phyloP scores from a whole-genome alignment of 2,113 vertebrate genomes.

The Toxostoma redivivum region DNA sequence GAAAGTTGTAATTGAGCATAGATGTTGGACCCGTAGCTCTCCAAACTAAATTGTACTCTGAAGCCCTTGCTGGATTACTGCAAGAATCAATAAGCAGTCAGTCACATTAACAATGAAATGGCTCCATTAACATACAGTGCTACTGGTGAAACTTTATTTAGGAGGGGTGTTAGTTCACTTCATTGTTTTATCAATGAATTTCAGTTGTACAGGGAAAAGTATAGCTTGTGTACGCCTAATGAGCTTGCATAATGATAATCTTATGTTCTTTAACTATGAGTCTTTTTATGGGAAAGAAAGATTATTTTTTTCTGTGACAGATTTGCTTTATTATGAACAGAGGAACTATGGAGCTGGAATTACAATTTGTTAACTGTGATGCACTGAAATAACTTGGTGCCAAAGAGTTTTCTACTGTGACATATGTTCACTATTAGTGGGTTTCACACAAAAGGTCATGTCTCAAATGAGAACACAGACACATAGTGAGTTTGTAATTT shows the following conservation, averaged over 20 bases:
- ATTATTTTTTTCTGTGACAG: slow-evolving; percentile 37
- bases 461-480: slow-evolving; percentile 11
- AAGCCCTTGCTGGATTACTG: slow-evolving; percentile 78
- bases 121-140: slow-evolving; percentile 87
- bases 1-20: slow-evolving; percentile 92
- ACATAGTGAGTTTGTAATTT: not conserved
- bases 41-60: slow-evolving; percentile 80
- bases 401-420: slow-evolving; percentile 37
- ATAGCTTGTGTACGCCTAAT: slow-evolving; percentile 75
- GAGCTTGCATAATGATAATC: slow-evolving; percentile 69
- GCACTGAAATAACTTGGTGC: slow-evolving; percentile 59
- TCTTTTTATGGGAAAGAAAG: slow-evolving; percentile 33
- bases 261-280: slow-evolving; percentile 46
- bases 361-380: slow-evolving; percentile 40
- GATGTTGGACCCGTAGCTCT: slow-evolving; percentile 76
- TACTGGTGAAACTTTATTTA: slow-evolving; percentile 84
- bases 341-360: slow-evolving; percentile 59
- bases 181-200: slow-evolving; percentile 82
- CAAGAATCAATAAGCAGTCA: slow-evolving; percentile 86
- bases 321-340: slow-evolving; percentile 68
- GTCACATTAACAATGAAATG: slow-evolving; percentile 89
- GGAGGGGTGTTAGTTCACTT: slow-evolving; percentile 77
- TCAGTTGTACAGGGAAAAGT: slow-evolving; percentile 68
- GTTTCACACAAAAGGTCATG: slow-evolving; percentile 32
- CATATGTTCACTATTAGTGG: slow-evolving; percentile 27